Percentiles rank a stretch among this genome's conserved stretches.
These are phyloP conservation scores for Chromobotia macracanthus DNA, from an alignment of 2,797 vertebrate species.

Conservation along the genomic window DNA sequence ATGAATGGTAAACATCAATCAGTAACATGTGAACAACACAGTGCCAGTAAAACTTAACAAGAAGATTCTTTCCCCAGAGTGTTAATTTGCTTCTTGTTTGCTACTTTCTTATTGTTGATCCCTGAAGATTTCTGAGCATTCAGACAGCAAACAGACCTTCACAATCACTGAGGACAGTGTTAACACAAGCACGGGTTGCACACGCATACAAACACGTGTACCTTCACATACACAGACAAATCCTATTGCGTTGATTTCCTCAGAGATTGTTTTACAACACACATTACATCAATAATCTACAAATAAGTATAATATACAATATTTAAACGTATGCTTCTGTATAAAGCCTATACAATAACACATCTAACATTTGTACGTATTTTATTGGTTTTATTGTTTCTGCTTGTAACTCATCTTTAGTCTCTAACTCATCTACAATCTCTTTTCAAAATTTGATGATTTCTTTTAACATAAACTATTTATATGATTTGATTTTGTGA, in stretches of 20 bases:
- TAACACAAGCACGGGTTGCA: not conserved
- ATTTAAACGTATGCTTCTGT: no score
- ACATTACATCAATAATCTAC: no score
- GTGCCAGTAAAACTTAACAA: not conserved
- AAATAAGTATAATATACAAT: no score
- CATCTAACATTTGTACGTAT: no score
- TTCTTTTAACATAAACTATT: no score
- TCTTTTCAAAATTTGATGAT: no score
- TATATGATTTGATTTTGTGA: not conserved
- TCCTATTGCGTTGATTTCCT: not conserved
- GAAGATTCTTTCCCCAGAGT: not conserved
- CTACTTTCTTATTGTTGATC: not conserved
- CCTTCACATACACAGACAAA: not conserved
- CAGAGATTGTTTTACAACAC: no score
- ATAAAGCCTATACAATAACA: no score
- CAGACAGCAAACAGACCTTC: not conserved
- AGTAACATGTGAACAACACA: not conserved
- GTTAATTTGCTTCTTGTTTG: constrained; percentile 7
- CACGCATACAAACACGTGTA: not conserved
- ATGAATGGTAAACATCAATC: not conserved
- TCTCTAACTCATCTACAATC: no score
- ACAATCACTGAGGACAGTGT: not conserved
- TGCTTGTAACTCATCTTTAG: no score
- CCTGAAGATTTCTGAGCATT: not conserved
- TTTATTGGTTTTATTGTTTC: no score